phyloP scores from a whole-genome alignment of 2,113 vertebrate species.

The Nesoenas mayeri region DNA sequence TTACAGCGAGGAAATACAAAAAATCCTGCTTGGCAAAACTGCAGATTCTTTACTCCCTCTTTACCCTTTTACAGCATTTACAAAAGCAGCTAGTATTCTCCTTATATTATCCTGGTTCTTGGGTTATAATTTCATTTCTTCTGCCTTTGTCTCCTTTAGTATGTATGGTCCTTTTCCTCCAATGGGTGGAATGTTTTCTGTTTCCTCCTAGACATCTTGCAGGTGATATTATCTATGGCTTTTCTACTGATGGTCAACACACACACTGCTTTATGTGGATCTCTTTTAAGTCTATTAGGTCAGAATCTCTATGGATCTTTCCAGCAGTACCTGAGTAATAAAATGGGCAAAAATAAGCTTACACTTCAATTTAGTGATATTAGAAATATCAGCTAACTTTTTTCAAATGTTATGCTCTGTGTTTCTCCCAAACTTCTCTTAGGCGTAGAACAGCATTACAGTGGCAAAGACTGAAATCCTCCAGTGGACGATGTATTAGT shows the following conservation, averaged over 20 bases:
- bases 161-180: not conserved
- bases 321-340: not conserved
- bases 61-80: not conserved
- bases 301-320: not conserved
- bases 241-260: not conserved
- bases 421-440: not conserved
- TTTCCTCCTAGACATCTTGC: not conserved
- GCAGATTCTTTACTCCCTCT: not conserved
- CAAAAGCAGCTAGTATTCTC: not conserved
- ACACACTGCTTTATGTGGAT: not conserved
- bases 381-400: not conserved
- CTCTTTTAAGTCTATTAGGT: not conserved
- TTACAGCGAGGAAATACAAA: not conserved
- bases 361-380: not conserved
- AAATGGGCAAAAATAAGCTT: not conserved
- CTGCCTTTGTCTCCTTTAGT: not conserved
- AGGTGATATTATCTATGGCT: too few species aligned
- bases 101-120: not conserved
- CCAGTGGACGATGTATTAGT: not conserved
- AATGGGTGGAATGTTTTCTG: not conserved
- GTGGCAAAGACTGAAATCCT: not conserved
- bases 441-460: not conserved
- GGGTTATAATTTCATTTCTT: not conserved
- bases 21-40: not conserved
- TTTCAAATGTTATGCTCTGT: not conserved